phyloP scores from a whole-genome alignment of 2,888 invertebrate species.

The Brenthis ino region DNA sequence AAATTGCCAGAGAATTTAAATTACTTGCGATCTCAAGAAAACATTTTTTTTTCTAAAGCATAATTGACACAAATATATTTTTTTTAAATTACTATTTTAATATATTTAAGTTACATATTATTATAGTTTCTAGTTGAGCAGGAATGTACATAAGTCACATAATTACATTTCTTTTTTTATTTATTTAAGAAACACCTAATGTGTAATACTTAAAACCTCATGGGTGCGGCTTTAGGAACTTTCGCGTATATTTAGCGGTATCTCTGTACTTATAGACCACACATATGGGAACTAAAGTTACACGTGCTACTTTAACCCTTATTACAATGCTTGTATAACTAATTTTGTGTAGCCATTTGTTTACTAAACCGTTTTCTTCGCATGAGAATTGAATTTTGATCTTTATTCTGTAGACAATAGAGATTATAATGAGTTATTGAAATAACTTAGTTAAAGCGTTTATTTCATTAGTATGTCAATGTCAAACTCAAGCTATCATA shows the following conservation, averaged over 20 bases:
- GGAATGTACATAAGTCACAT: neutral
- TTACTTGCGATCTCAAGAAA: too few relatives aligned
- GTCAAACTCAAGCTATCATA: too few relatives aligned
- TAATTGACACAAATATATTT: too few relatives aligned
- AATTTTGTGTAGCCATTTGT: neutral
- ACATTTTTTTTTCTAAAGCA: too few relatives aligned
- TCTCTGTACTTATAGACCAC: slow-evolving; percentile 29
- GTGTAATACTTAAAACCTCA: slow-evolving; percentile 33
- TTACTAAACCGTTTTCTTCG: too few relatives aligned
- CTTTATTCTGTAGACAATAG: neutral
- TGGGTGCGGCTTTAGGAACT: slow-evolving; percentile 47
- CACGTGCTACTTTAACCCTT: slow-evolving; percentile 21
- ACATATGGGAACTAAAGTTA: slow-evolving; percentile 15
- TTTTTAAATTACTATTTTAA: too few relatives aligned
- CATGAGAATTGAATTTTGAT: neutral
- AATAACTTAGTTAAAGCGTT: too few relatives aligned
- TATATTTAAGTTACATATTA: too few relatives aligned
- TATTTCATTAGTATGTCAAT: too few relatives aligned
- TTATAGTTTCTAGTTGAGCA: too few relatives aligned
- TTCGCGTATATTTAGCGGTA: slow-evolving; percentile 45
- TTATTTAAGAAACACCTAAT: slow-evolving; percentile 32
- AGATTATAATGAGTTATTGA: neutral
- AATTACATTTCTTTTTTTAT: neutral
- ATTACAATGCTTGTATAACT: neutral
- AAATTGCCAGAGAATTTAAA: too few relatives aligned